Percentiles rank a stretch among this genome's conserved stretches.
Conservation (phyloP, 2,888 invertebrate species). For the Buathra laborator region DNA sequence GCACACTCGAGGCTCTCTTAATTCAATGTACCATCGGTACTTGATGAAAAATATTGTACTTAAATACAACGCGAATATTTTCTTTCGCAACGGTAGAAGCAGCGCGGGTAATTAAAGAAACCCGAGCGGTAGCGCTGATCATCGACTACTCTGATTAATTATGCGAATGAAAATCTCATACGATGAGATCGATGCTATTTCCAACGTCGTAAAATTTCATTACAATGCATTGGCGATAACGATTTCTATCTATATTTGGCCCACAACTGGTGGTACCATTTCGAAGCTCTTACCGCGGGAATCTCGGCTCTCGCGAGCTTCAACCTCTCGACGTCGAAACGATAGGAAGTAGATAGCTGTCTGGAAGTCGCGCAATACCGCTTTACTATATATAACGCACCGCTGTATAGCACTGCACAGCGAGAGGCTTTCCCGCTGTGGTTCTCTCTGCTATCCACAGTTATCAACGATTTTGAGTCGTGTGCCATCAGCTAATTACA, state of each 20-base stretch:
- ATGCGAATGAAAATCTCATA: background rate
- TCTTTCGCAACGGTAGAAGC: background rate
- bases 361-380: constrained; percentile 27
- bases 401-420: background rate
- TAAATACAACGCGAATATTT: background rate
- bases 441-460: background rate
- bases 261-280: background rate
- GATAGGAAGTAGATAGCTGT: constrained; percentile 19
- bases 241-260: constrained; percentile 10
- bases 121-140: background rate
- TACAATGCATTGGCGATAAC: background rate
- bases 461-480: constrained; percentile 51
- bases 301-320: background rate
- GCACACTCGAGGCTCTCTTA: background rate
- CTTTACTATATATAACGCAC: constrained; percentile 15
- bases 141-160: constrained; percentile 12
- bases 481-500: constrained; percentile 64
- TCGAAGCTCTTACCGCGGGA: background rate
- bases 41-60: background rate
- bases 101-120: background rate
- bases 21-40: background rate
- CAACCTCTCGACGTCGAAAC: constrained; percentile 27
- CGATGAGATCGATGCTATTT: background rate
- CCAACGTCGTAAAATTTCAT: background rate
- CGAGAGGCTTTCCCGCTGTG: constrained; percentile 26